phyloP scores from a whole-genome alignment of 53 echinoderm and acorn worm genomes.

The Echinometra lucunter region DNA sequence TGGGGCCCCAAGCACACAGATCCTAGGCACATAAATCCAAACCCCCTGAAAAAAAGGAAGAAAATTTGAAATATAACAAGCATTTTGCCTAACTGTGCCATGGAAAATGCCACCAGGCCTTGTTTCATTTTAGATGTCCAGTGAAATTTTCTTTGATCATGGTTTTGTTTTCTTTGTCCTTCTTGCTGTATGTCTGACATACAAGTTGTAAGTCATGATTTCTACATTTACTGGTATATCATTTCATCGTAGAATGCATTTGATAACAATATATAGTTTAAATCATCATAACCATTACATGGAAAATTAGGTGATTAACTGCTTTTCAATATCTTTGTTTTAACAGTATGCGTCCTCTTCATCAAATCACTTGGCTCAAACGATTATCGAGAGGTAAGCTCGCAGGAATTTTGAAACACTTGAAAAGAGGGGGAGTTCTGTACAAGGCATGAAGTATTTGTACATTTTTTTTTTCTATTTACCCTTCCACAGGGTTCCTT shows the following conservation, averaged over 20 bases:
- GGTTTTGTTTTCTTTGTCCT: background rate
- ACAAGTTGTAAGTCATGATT: background rate
- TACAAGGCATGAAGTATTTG: background rate
- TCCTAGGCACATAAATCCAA: too few relatives aligned
- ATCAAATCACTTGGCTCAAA: slow-evolving; percentile 69
- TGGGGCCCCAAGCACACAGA: too few relatives aligned
- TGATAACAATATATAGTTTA: background rate
- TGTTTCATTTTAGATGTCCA: background rate
- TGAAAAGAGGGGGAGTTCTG: background rate
- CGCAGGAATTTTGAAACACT: background rate
- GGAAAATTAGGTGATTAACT: background rate
- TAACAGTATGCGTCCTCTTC: slow-evolving; percentile 82
- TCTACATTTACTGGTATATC: background rate
- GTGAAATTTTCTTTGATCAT: background rate
- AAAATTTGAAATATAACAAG: too few relatives aligned
- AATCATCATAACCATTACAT: background rate
- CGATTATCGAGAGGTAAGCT: slow-evolving; percentile 77
- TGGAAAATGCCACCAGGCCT: background rate
- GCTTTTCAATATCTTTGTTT: background rate
- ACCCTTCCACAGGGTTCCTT: too few relatives aligned
- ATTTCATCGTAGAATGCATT: background rate
- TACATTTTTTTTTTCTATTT: too few relatives aligned
- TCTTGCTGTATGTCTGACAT: background rate
- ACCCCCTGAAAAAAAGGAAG: too few relatives aligned
- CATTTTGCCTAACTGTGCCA: background rate